A percentile compares a stretch with the other conserved stretches of the same genome.
phyloP scores from a whole-genome alignment of 2,888 invertebrate species.

The Hemistola chrysoprasaria region DNA sequence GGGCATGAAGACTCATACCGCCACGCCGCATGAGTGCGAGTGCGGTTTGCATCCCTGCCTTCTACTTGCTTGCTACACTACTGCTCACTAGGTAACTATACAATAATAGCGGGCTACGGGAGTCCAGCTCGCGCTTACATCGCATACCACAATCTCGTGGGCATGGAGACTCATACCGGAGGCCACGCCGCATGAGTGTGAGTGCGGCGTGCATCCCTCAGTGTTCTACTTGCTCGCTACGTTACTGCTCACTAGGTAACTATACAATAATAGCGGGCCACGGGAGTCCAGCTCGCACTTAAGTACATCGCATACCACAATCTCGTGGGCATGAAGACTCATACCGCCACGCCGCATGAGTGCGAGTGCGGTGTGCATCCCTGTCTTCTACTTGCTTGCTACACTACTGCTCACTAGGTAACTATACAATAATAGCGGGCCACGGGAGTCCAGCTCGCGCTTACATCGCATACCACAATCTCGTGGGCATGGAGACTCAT shows the following conservation, averaged over 20 bases:
- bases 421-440: slow-evolving; percentile 76
- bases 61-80: no score
- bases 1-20: no score
- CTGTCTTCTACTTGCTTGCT: no score
- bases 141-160: slow-evolving; percentile 84
- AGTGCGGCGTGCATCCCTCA: slow-evolving; percentile 85
- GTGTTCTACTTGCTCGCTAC: slow-evolving; percentile 85
- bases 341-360: no score
- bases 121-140: slow-evolving; percentile 79
- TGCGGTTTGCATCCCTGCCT: no score
- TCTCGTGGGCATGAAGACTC: no score
- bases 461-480: slow-evolving; percentile 85
- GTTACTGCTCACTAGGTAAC: slow-evolving; percentile 74
- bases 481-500: slow-evolving; percentile 76
- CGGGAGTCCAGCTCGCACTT: no score
- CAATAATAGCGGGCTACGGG: slow-evolving; percentile 78
- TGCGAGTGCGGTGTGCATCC: no score
- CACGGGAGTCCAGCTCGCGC: slow-evolving; percentile 77
- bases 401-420: no score
- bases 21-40: no score
- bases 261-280: no score
- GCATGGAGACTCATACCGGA: slow-evolving; percentile 74
- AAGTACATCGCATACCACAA: no score
- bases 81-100: slow-evolving; percentile 58
- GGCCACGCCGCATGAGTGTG: slow-evolving; percentile 79